Conservation (phyloP, 2,797 vertebrate species). For the Spizella passerina region DNA sequence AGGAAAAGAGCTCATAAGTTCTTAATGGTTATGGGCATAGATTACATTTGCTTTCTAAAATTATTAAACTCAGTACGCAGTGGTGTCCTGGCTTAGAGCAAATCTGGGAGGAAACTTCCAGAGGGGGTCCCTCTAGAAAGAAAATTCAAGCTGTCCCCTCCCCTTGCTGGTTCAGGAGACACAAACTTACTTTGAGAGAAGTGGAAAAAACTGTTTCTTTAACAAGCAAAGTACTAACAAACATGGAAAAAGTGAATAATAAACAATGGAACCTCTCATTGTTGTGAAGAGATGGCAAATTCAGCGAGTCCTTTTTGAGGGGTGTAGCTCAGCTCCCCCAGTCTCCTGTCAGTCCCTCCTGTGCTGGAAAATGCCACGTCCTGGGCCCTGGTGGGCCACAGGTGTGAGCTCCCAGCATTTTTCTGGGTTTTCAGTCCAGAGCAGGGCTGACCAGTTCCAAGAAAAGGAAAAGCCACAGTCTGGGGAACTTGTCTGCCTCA, state of each 20-base stretch:
- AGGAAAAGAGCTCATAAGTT: neutral
- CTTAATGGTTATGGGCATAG: neutral
- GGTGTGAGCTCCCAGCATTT: accelerated
- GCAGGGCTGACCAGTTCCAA: neutral
- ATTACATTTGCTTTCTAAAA: neutral
- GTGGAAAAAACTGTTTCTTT: neutral
- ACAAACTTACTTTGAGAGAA: neutral
- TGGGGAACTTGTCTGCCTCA: neutral
- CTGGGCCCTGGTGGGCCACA: neutral
- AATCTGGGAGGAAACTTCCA: neutral
- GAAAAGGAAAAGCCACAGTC: neutral
- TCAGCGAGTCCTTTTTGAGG: neutral
- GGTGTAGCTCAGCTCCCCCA: accelerated
- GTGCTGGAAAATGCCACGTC: neutral
- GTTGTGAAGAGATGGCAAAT: neutral
- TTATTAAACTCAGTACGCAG: neutral
- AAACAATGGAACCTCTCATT: neutral
- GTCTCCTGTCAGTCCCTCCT: neutral
- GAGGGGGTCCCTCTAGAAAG: neutral
- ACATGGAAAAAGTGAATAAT: neutral
- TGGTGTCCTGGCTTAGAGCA: neutral
- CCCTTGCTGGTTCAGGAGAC: neutral
- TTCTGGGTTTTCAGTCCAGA: neutral
- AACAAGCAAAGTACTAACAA: neutral
- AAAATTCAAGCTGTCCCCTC: neutral